Evolutionary conservation across 2,888 invertebrate species (phyloP).

Genomic region (Brenthis daphne): DNA sequence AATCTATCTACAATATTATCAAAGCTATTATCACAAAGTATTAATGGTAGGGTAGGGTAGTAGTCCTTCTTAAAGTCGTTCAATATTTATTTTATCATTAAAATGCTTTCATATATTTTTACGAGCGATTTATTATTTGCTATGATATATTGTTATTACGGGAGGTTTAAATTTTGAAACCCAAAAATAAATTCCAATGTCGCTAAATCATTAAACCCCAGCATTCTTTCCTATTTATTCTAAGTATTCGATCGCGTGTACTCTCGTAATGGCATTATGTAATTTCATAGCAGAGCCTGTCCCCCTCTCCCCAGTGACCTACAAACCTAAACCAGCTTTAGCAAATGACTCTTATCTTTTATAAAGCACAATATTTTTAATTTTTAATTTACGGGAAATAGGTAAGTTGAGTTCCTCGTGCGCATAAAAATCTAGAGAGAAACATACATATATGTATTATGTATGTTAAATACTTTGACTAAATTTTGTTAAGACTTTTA

Average conservation of each 20-base stretch:
- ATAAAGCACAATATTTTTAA: conserved; percentile 19
- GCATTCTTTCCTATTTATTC: conserved; percentile 22
- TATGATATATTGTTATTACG: background rate
- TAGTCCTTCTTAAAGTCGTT: no score
- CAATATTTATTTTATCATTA: no score
- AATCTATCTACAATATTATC: no score
- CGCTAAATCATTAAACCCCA: conserved; percentile 20
- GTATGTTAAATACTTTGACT: no score
- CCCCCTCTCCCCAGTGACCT: conserved; percentile 30
- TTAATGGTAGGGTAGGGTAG: no score
- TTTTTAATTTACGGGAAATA: conserved; percentile 8
- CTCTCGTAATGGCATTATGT: conserved; percentile 31
- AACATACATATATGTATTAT: no score
- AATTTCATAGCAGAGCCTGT: conserved; percentile 29
- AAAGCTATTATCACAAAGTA: no score
- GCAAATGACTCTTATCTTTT: conserved; percentile 23
- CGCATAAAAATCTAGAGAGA: background rate
- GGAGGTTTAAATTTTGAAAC: background rate
- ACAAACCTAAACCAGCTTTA: conserved; percentile 33
- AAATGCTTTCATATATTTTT: no score
- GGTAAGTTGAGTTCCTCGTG: background rate
- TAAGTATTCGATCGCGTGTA: conserved; percentile 34
- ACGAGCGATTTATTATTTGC: no score
- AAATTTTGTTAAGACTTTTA: no score
- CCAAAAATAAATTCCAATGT: conserved; percentile 16